Evolutionary conservation across 2,797 vertebrate genomes (phyloP), one percentile per base, ranked within the genome.

Genomic region (Prunella strophiata): DNA sequence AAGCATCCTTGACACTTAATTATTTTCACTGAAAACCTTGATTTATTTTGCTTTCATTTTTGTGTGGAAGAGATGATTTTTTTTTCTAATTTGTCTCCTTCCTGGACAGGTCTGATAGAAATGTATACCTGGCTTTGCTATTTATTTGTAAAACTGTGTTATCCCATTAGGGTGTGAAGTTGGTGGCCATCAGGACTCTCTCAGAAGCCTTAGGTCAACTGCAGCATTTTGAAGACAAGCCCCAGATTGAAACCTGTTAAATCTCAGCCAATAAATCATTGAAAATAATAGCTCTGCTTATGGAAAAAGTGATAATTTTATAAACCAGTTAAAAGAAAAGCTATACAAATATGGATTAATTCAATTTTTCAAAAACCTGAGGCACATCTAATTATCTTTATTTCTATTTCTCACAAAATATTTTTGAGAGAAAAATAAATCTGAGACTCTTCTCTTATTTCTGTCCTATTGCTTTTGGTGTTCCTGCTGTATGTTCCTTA

Each of bases 121-220:
- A 26, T 34, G 2, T 3, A 26, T 13, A 30, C 21, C 70, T 0
- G 0, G 30, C 48, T 55, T 70, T 62, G 57, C 11, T 62, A 6
- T 26, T 54, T 13, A 22, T 30, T 47, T 54, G 19, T 47, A 25
- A 54, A 55, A 7, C 5, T 29, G 20, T 21, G 5, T 18, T 48
- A 5, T 18, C 34, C 34, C 26, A 15, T 26, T 13, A 22, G 48
- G 84, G 30, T 48, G 57, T 48, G 48, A 40, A 13, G 21, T 2
- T 70, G 48, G 19, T 75, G 62, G 43, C 42, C 30, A 58, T 12
- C 18, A 57, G 36, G 15, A 59, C 10, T 16, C 36, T 79, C 7
- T 30, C n/a, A 70, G 17, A 43, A 70, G 8, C 4, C 12, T 43
- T 48, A 63, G 14, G n/a, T 52, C 61, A 88, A 17, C 26, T 81